Base-by-base conservation (phyloP, 2,888 invertebrate genomes). In the Drosophila melanosoma region DNA sequence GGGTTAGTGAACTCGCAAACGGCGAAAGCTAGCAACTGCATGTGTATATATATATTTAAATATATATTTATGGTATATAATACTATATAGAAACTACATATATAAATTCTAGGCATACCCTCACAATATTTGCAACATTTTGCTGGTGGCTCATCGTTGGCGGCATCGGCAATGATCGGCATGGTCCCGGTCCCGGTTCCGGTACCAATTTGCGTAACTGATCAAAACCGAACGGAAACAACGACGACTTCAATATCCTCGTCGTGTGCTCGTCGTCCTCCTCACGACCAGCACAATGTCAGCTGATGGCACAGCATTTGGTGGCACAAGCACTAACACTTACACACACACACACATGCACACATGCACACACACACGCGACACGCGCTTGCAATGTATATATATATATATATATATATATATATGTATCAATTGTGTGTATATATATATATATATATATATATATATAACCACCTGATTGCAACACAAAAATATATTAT, bases 101-200 rank as follows among this genome's bases (percentile, higher is more conserved):
- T 49, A 81, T 81, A 85, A 87, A 70, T 82, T 81, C 81, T 87
- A 89, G 73, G 85, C 92, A 91, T 96, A 97, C 97, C 97, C 96
- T 97, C 97, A 96, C 97, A 97, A 94, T 96, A 96, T 95, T 96
- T 96, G 96, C 97, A 97, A 96, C 97, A 96, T 95, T 97, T 97
- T 94, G 97, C 96, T 95, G 96, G 96, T 94, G 97, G 96, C 94
- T 95, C 95, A 94, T 95, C 95, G 88, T 88, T 86, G 85, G 69
- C 78, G 94, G 93, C 93, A 93, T 94, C 94, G 93, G 94, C 94
- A 94, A 94, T 94, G 93, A 95, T 95, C 94, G 95, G 95, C 95
- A 95, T 95, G 93, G 92, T 94, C 94, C 92, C 69, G 71, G 63
- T 57, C 52, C 70, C 58, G 67, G 48, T 61, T 45, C 63, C 69